Percentiles rank a stretch among this genome's conserved stretches.
Evolutionary conservation across 2,113 vertebrate genomes (phyloP).

Genomic region (Coptodon bakossiorum): DNA sequence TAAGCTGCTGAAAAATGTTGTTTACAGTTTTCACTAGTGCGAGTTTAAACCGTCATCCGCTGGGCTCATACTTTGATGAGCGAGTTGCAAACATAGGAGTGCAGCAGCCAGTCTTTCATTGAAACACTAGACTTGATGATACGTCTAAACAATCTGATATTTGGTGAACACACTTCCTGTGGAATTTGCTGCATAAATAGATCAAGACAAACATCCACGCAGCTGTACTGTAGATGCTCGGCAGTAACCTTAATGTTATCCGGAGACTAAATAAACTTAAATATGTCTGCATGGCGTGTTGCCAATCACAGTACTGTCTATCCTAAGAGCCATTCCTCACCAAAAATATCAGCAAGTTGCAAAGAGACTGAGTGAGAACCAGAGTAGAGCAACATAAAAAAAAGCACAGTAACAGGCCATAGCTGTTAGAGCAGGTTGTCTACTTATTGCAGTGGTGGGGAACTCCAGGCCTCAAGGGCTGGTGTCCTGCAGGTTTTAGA

Average conservation of each 20-base stretch:
- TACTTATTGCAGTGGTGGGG: background rate
- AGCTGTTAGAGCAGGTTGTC: background rate
- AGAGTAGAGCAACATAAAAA: background rate
- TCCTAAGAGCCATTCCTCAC: background rate
- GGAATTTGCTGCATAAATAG: slow-evolving; percentile 2
- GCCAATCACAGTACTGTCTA: background rate
- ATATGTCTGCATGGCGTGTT: background rate
- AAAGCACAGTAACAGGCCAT: background rate
- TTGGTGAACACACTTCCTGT: slow-evolving; percentile 25
- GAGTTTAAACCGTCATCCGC: slow-evolving; percentile 49
- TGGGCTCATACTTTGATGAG: slow-evolving; percentile 4
- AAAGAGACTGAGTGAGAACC: background rate
- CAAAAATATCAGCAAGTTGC: background rate
- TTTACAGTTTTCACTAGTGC: slow-evolving; percentile 62
- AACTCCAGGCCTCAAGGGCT: background rate
- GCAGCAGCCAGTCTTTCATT: background rate
- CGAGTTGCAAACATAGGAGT: background rate
- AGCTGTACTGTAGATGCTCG: slow-evolving; percentile 5
- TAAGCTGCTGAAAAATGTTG: slow-evolving; percentile 68
- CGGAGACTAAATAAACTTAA: slow-evolving; percentile 28
- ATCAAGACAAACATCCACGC: slow-evolving; percentile 5
- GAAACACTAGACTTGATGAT: background rate
- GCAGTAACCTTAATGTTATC: background rate
- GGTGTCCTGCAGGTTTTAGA: background rate
- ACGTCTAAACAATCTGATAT: slow-evolving; percentile 12